phyloP scores from a whole-genome alignment of 2,113 vertebrate species.

The Anthoscopus minutus region DNA sequence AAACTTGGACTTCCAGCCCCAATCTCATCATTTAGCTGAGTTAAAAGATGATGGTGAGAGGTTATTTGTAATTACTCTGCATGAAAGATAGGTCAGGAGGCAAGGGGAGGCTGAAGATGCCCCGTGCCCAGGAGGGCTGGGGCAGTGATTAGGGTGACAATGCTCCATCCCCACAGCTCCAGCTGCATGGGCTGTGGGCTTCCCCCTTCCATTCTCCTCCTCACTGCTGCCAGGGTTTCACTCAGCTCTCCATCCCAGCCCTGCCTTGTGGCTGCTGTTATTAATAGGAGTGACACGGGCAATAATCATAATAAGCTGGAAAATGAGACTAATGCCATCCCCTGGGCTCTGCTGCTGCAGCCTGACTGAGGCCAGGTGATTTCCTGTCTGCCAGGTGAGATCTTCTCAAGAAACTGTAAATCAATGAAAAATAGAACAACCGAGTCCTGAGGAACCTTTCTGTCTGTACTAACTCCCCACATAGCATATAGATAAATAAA shows the following conservation, averaged over 20 bases:
- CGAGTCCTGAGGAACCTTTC: background rate
- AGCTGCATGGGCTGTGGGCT: background rate
- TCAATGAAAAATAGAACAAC: background rate
- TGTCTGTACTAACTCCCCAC: background rate
- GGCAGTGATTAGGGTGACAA: background rate
- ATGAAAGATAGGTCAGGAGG: background rate
- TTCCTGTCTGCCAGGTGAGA: background rate
- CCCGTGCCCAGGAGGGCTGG: background rate
- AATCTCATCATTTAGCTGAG: background rate
- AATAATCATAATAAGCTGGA: background rate
- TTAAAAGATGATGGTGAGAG: background rate
- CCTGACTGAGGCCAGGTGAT: background rate
- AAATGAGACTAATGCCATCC: background rate
- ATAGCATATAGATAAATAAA: background rate
- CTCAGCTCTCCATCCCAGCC: background rate
- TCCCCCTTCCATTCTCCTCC: background rate
- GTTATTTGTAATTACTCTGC: background rate
- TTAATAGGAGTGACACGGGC: background rate
- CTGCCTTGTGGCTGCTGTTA: background rate
- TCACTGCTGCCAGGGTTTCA: background rate
- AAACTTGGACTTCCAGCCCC: background rate
- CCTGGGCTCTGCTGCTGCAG: background rate
- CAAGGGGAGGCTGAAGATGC: background rate
- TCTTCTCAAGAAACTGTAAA: background rate
- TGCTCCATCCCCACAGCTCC: background rate